Evolutionary conservation across 1,140 invertebrate species (phyloP).

Genomic region (Octopus sinensis): DNA sequence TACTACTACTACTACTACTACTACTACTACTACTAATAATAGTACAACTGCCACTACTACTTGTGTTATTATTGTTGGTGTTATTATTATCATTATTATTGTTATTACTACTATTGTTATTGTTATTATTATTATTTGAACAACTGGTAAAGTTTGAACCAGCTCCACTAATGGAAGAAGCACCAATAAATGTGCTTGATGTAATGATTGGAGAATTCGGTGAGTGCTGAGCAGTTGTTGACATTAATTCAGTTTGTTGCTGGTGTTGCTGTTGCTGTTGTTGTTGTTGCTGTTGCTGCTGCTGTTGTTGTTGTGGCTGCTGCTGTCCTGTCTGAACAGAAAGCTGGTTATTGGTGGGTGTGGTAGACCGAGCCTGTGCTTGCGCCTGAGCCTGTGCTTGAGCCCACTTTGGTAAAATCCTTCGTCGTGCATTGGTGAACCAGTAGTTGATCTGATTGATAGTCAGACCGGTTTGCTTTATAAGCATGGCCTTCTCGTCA

Average conservation of each 20-base stretch:
- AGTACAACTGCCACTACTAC: not conserved
- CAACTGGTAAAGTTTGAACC: not conserved
- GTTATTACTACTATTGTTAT: not conserved
- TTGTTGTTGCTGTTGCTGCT: not conserved
- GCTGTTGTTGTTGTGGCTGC: not conserved
- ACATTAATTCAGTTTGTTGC: not conserved
- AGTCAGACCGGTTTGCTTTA: slow-evolving; percentile 56
- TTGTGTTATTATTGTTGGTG: not conserved
- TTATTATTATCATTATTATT: not conserved
- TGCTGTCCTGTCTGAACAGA: not conserved
- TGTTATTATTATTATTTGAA: not conserved
- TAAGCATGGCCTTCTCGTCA: slow-evolving; percentile 57
- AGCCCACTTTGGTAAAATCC: slow-evolving; percentile 52
- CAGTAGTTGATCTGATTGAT: slow-evolving; percentile 77
- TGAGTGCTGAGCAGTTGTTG: not conserved
- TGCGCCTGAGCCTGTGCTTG: slow-evolving; percentile 12
- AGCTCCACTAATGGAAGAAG: not conserved
- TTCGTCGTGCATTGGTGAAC: slow-evolving; percentile 87
- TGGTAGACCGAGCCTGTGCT: slow-evolving; percentile 22
- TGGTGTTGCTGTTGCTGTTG: not conserved
- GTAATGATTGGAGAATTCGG: not conserved
- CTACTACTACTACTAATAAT: not conserved
- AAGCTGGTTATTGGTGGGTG: not conserved
- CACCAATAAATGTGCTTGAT: not conserved
- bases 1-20: not conserved